A percentile compares a stretch with the other conserved stretches of the same genome.
phyloP scores from a whole-genome alignment of 2,113 vertebrate genomes.

The Tachycineta bicolor region DNA sequence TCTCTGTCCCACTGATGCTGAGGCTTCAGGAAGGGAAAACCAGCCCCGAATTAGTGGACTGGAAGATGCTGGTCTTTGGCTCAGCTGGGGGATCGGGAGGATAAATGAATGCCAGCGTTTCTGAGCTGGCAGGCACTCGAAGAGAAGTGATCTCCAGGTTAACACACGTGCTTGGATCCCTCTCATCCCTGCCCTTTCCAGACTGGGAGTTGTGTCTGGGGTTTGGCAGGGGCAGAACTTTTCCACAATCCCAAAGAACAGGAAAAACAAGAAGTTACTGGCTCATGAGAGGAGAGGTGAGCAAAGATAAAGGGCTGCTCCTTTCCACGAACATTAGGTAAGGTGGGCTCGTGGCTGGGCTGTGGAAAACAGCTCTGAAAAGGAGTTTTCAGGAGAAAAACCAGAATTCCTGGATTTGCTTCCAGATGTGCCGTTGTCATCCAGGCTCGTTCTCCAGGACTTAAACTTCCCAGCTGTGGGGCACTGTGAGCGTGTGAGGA shows the following conservation, averaged over 20 bases:
- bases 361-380: not conserved
- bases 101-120: conserved; percentile 1
- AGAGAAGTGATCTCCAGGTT: not conserved
- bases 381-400: not conserved
- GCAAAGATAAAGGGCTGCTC: not conserved
- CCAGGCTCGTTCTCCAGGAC: not conserved
- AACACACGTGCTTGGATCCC: not conserved
- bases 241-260: not conserved
- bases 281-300: not conserved
- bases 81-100: not conserved
- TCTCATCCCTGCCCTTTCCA: not conserved
- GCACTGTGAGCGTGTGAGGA: rapidly evolving
- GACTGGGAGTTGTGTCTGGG: not conserved
- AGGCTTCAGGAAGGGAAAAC: not conserved
- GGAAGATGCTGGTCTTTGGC: not conserved
- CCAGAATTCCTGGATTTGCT: not conserved
- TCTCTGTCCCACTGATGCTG: not conserved
- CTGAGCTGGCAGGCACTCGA: not conserved
- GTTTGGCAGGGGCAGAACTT: not conserved
- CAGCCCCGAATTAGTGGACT: not conserved
- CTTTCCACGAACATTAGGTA: not conserved
- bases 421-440: not conserved
- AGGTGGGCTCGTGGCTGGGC: not conserved
- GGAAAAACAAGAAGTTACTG: not conserved
- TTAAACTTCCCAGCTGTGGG: not conserved